Percentiles rank a stretch among this genome's conserved stretches.
phyloP scores from a whole-genome alignment of 2,888 invertebrate species.

The Phortica okadai region DNA sequence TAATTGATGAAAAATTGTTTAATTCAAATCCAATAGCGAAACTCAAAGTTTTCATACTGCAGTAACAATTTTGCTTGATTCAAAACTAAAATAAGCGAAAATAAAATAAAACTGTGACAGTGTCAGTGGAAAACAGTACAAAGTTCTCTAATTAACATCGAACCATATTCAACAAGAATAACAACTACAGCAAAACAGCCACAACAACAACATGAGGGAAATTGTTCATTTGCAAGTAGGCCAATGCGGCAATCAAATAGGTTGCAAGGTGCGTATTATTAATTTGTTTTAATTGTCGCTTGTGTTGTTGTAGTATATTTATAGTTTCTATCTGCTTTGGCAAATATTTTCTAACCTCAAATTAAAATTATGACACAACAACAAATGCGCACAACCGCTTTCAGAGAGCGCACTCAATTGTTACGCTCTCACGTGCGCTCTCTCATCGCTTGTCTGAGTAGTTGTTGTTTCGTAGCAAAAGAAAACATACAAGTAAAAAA shows the following conservation, averaged over 20 bases:
- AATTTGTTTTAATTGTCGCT: neutral
- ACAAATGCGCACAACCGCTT: neutral
- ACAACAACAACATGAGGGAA: constrained; percentile 85
- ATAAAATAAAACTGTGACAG: neutral
- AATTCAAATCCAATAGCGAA: neutral
- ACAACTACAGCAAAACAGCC: neutral
- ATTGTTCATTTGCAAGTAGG: constrained; percentile 94
- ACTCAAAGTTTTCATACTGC: neutral
- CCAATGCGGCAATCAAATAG: constrained; percentile 95
- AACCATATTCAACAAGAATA: neutral
- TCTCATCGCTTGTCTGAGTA: neutral
- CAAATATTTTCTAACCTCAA: constrained; percentile 62
- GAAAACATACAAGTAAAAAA: too few species aligned
- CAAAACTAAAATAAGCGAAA: neutral
- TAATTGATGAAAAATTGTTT: neutral
- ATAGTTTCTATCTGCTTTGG: neutral
- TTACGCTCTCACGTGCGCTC: neutral
- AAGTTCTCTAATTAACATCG: constrained; percentile 12
- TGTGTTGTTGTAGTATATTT: neutral
- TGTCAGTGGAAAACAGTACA: neutral
- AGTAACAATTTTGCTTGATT: neutral
- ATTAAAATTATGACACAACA: constrained; percentile 65
- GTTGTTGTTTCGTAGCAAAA: neutral
- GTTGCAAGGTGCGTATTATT: constrained; percentile 85
- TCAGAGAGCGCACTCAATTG: neutral